Evolutionary conservation across 1,140 invertebrate genomes (phyloP), one percentile per base, ranked within the genome.

Genomic region (Drosophila ananassae): DNA sequence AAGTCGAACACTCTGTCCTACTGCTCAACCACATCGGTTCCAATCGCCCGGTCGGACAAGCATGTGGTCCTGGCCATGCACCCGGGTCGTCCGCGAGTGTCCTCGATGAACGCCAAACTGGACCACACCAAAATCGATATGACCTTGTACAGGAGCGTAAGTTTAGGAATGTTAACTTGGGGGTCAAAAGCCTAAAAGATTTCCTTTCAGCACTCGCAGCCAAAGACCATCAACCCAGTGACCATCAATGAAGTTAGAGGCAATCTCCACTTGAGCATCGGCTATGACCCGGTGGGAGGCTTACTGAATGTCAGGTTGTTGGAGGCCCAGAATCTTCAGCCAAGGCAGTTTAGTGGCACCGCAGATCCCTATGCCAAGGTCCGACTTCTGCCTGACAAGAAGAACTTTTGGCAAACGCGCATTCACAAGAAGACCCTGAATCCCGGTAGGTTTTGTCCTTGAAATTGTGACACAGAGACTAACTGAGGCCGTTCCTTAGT

Each of bases 361-460:
- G 94, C 93, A 3, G 93, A 94, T 92, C 94, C 94, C 7, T 94
- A 94, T 72, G 94, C 93, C 9, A 94, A 94, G 77, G 93, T 94
- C n/a, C 90, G 93, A 50, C 71, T 94, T 17, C 66, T 94, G 12
- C 94, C 94, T 5, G 94, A 95, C 71, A 92, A 93, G 51, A 94
- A 92, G 51, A 94, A 94, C 68, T 93, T 94, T 17, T 94, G 93
- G 93, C 94, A 94, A 79, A 95, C 94, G 2, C 92, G 93, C 58
- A 94, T 95, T 57, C 94, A 95, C 77, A 94, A 94, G 73, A 94
- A 94, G 75, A 95, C 95, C 6, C 81, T 95, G 24, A 94, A 94
- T 90, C 95, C 95, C 59, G 93, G 93, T 94, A 46, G 22, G 52
- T 39, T 48, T 46, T 8, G 2, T 9, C 9, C 3, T 28, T 9